Evolutionary conservation across 2,888 invertebrate species (phyloP).

Genomic region (Isotomurus palustris): DNA sequence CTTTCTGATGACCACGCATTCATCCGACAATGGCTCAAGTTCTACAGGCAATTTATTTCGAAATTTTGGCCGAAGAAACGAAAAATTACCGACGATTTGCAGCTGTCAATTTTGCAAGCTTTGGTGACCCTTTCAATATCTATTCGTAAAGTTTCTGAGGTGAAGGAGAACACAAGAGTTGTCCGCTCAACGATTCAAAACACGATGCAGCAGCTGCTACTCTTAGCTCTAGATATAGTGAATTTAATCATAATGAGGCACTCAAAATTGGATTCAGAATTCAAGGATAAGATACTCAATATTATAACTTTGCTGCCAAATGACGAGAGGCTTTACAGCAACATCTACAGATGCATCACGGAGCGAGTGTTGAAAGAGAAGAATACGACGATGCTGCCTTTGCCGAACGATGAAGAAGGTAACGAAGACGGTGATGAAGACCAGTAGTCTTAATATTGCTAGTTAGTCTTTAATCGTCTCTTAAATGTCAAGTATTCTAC

Average conservation of each 20-base stretch:
- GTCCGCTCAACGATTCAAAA: background rate
- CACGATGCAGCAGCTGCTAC: conserved; percentile 6
- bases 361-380: background rate
- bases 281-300: conserved; percentile 8
- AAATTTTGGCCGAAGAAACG: background rate
- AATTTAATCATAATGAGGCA: conserved; percentile 5
- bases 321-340: conserved; percentile 2
- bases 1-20: background rate
- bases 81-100: background rate
- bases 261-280: conserved; percentile 1
- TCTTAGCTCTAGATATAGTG: conserved; percentile 7
- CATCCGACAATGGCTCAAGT: conserved; percentile 7
- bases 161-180: background rate
- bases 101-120: background rate
- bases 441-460: too few species aligned
- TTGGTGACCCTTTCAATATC: background rate
- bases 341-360: conserved; percentile 14
- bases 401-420: background rate
- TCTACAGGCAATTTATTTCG: background rate
- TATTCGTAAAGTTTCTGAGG: background rate
- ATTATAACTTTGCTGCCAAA: background rate
- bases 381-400: background rate
- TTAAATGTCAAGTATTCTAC: background rate
- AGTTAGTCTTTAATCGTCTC: background rate
- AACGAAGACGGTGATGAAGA: background rate